Conservation (phyloP, 2,113 vertebrate genomes). For the Calyptomena viridis region DNA sequence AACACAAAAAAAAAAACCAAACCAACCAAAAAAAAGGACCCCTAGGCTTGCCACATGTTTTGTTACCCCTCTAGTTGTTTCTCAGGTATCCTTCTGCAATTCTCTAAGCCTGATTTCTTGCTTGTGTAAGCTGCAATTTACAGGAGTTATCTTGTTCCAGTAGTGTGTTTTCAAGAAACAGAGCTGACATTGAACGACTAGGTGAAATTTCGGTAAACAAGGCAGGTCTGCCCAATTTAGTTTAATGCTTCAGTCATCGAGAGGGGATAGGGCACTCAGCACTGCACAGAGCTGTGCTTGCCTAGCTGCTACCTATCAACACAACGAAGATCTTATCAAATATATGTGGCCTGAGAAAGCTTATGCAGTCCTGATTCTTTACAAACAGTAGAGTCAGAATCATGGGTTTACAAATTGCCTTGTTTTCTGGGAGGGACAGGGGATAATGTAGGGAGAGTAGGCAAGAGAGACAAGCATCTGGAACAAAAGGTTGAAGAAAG, state of each 20-base stretch:
- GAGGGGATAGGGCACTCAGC: not conserved
- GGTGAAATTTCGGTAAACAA: not conserved
- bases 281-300: not conserved
- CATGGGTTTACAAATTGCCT: not conserved
- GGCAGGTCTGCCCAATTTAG: not conserved
- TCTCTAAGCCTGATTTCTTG: not conserved
- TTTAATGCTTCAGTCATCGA: not conserved
- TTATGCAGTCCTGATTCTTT: not conserved
- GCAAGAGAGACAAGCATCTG: not conserved
- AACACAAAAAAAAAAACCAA: no score
- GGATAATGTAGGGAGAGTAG: not conserved
- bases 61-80: not conserved
- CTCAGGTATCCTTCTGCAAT: not conserved
- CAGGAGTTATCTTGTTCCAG: not conserved
- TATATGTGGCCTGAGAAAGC: not conserved
- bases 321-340: not conserved
- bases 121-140: not conserved
- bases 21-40: not conserved
- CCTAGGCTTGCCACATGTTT: not conserved
- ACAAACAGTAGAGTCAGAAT: not conserved
- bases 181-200: not conserved
- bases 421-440: not conserved
- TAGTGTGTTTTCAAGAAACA: not conserved
- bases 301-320: not conserved
- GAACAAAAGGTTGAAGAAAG: not conserved